phyloP scores from a whole-genome alignment of 1,140 invertebrate species.

The Apis dorsata region DNA sequence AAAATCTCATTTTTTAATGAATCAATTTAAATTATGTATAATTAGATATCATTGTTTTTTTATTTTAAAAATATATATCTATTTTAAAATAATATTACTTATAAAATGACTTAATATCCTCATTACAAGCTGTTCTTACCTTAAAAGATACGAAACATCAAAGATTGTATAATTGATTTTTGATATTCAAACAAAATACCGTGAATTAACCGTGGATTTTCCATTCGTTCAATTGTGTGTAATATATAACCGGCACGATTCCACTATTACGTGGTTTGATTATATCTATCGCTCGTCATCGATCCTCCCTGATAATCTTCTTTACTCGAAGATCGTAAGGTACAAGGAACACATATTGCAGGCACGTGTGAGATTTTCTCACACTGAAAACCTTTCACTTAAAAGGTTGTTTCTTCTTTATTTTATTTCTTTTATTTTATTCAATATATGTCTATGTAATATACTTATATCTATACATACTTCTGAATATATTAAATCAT shows the following conservation, averaged over 20 bases:
- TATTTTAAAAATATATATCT: too few species aligned
- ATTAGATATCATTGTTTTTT: too few species aligned
- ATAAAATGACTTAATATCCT: too few species aligned
- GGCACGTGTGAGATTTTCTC: conserved; percentile 10
- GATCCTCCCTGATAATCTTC: conserved; percentile 26
- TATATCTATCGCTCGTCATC: conserved; percentile 13
- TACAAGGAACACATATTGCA: conserved; percentile 10
- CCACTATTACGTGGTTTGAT: conserved; percentile 31
- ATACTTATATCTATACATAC: too few species aligned
- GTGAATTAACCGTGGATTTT: conserved; percentile 1
- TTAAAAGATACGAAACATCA: neutral
- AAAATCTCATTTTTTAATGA: too few species aligned
- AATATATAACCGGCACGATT: conserved; percentile 14
- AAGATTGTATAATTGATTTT: neutral
- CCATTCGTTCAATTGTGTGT: conserved; percentile 4
- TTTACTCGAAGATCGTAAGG: neutral
- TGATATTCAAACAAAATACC: conserved; percentile 15
- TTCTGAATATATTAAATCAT: too few species aligned
- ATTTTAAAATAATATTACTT: too few species aligned
- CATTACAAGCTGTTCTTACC: neutral
- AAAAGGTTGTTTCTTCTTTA: neutral
- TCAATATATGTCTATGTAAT: neutral
- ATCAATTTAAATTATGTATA: too few species aligned
- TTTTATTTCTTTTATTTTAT: neutral
- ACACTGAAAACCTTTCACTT: conserved; percentile 9